Base-by-base conservation (phyloP, 2,113 vertebrate species). In the Leuciscus idus region DNA sequence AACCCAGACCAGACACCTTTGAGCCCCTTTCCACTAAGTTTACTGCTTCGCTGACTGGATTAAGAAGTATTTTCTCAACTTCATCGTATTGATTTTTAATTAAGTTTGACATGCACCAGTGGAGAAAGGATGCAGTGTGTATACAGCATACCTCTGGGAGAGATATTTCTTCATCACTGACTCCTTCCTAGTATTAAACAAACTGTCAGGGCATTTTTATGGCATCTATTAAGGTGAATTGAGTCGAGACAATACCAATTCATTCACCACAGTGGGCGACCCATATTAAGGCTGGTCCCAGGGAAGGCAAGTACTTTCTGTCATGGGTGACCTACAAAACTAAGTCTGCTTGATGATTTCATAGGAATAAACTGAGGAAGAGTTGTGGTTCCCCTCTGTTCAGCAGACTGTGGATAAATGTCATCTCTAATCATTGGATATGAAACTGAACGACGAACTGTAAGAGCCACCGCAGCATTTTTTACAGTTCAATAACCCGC, bases 271-370 rank as follows among this genome's bases (percentile, higher is more conserved):
- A 83, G 75, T 36, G 62, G 76, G 62, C 83, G 92, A 94, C 94
- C 93, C 92, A 95, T 64, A 94, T 95, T 92, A 79, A 74, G 84
- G 85, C 88, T 89, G 88, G 82, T 90, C 89, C 87, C 87, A 89
- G 82, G 91, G 89, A 91, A 91, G 85, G 84, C 87, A 87, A 85
- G 88, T 88, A 87, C 84, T 88, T 93, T 89, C 91, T 93, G 91
- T 94, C 90, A 92, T 61, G 87, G 52, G 46, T 93, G 94, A 95
- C 94, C 94, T 94, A 95, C 89, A 94, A 95, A 94, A 91, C 92
- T 81, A 90, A 88, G 89, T 88, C 90, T 89, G 92, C 94, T 92
- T 93, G 91, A 93, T 90, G 87, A 93, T 92, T 90, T 92, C 88
- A 90, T 85, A 91, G 85, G 92, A 93, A 91, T 89, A 79, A 91